Evolutionary conservation across 92 coral and sea anemone genomes (phyloP).

Genomic region (Blastomussa wellsi): DNA sequence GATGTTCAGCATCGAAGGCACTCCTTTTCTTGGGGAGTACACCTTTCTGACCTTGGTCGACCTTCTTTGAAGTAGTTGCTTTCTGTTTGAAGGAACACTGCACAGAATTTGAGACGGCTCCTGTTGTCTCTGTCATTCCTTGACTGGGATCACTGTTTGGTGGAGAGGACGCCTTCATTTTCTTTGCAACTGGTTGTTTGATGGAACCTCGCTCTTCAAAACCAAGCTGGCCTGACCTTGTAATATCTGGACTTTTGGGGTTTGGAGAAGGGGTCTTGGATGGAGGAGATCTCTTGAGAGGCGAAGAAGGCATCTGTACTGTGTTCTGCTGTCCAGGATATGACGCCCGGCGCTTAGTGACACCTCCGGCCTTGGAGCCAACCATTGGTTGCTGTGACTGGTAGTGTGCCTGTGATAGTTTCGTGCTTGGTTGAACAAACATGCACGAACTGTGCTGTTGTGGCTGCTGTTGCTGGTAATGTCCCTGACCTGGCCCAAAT

Average conservation of each 20-base stretch:
- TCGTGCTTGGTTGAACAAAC: constrained; percentile 65
- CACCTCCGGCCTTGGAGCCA: constrained; percentile 6
- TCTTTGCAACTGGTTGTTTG: constrained; percentile 1
- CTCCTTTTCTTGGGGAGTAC: constrained; percentile 19
- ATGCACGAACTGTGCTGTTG: constrained; percentile 72
- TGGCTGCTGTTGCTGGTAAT: constrained; percentile 23
- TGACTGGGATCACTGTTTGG: constrained; percentile 1
- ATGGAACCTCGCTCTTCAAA: constrained; percentile 20
- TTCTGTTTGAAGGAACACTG: constrained; percentile 19
- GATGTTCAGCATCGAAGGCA: constrained; percentile 17
- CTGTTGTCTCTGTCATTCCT: not conserved
- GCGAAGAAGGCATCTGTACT: constrained; percentile 36
- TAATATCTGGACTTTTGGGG: constrained; percentile 25
- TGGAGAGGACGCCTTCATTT: constrained; percentile 24
- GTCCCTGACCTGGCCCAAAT: constrained; percentile 31
- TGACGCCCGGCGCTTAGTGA: constrained; percentile 56
- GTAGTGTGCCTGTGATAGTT: constrained; percentile 56
- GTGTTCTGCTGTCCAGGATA: constrained; percentile 60
- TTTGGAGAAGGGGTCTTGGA: constrained; percentile 33
- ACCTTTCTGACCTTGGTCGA: constrained; percentile 8
- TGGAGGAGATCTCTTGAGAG: constrained; percentile 36
- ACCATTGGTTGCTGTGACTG: constrained; percentile 53
- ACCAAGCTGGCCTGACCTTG: constrained; percentile 19
- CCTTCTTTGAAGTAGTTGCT: not conserved
- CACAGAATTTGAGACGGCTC: not conserved